A percentile compares a stretch with the other conserved stretches of the same genome.
These are phyloP conservation scores for Tachysurus fulvidraco DNA, from an alignment of 2,113 vertebrate species.

Conservation along the genomic window DNA sequence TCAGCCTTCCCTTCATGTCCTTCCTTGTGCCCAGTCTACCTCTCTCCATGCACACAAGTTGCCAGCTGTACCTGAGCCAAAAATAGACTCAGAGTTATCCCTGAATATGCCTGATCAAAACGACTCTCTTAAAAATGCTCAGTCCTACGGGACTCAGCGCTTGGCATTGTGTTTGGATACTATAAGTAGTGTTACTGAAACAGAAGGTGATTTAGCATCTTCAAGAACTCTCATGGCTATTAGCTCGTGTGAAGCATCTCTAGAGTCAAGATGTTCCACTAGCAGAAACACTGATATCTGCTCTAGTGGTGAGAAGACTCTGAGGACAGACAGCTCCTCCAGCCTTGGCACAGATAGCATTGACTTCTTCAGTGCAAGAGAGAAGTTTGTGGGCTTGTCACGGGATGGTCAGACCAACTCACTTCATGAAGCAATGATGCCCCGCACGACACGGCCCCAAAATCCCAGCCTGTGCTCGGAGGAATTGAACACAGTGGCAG, in stretches of 20 bases:
- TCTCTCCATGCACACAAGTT: conserved; percentile 13
- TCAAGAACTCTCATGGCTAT: conserved; percentile 34
- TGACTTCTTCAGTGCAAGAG: conserved; percentile 90
- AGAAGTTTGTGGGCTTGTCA: conserved; percentile 89
- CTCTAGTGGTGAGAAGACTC: conserved; percentile 12
- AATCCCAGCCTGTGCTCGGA: conserved; percentile 61
- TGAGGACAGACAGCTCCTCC: conserved; percentile 56
- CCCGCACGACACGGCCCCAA: conserved; percentile 56
- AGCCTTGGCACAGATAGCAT: conserved; percentile 85
- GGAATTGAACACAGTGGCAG: conserved; percentile 59
- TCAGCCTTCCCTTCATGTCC: conserved; percentile 59
- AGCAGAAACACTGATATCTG: conserved; percentile 62
- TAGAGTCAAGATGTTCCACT: neutral
- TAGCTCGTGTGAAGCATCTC: conserved; percentile 39
- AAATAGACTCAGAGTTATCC: conserved; percentile 44
- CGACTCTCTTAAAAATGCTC: conserved; percentile 52
- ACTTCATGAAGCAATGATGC: conserved; percentile 72
- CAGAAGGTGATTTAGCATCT: conserved; percentile 17
- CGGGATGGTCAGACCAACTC: conserved; percentile 76
- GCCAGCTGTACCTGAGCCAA: conserved; percentile 46
- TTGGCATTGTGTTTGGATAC: conserved; percentile 44
- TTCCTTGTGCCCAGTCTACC: conserved; percentile 56
- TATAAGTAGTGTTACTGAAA: conserved; percentile 11
- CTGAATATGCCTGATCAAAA: conserved; percentile 47
- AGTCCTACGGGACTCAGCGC: conserved; percentile 51